phyloP scores from a whole-genome alignment of 1,140 invertebrate species.

The Popillia japonica region DNA sequence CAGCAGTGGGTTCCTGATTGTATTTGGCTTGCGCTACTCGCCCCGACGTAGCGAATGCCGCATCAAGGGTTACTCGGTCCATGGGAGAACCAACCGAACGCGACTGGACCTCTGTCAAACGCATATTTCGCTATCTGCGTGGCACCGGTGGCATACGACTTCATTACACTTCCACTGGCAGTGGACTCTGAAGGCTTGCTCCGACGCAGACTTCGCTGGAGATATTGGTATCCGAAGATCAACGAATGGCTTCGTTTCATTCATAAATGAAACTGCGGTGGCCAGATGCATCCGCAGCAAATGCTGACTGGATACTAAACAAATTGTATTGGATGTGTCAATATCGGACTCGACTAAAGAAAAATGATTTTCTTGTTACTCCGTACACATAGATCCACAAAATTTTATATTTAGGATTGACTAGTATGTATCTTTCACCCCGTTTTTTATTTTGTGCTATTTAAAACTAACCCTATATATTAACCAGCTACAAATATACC shows the following conservation, averaged over 20 bases:
- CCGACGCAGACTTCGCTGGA: slow-evolving; percentile 49
- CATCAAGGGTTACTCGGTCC: not conserved
- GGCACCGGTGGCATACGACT: not conserved
- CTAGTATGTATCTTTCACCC: too few species aligned
- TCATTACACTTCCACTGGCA: not conserved
- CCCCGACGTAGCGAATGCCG: not conserved
- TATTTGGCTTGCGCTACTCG: not conserved
- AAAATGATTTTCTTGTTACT: too few species aligned
- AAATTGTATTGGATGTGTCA: too few species aligned
- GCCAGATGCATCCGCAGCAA: too few species aligned
- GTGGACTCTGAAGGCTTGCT: not conserved
- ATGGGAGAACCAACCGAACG: not conserved
- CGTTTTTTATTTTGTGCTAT: too few species aligned
- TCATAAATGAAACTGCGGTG: slow-evolving; percentile 50
- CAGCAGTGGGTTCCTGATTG: too few species aligned
- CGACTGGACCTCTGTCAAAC: not conserved
- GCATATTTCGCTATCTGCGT: not conserved
- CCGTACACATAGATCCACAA: too few species aligned
- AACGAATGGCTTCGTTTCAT: slow-evolving; percentile 49
- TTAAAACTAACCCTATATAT: too few species aligned
- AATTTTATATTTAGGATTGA: too few species aligned
- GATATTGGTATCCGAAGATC: slow-evolving; percentile 49
- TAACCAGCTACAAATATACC: too few species aligned
- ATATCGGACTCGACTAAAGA: too few species aligned
- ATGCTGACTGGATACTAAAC: too few species aligned